Base-by-base conservation (phyloP, 2,888 invertebrate species). In the Nomada ferruginata region DNA sequence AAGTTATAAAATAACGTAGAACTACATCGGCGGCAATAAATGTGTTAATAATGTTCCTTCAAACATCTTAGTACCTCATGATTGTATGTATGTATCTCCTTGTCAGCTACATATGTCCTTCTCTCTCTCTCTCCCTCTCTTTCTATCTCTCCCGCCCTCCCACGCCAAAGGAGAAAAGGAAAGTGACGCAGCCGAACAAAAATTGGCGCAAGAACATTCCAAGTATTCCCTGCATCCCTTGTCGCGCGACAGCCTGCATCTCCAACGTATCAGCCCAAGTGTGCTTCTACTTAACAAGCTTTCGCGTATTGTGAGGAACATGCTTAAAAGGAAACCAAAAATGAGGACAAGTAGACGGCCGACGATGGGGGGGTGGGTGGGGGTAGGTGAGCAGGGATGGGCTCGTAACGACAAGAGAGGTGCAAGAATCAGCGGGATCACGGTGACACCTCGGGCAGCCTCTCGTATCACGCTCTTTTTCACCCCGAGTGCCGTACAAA, bases 311-410 rank as follows among this genome's bases (percentile, higher is more conserved):
- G 92, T 91, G 91, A 90, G 90, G 88, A 88, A 89, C 91, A 91
- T 93, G 91, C 91, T 93, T 93, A 93, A 93, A 93, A 93, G 92
- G 92, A 93, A 93, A 93, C 93, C 92, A 93, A 93, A 93, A 93
- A 93, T 92, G 91, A 87, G 93, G 92, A 92, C 93, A 93, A 93
- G 93, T 92, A 90, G 90, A 86, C 89, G 82, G 76, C 87, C 57
- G 50, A 66, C 47, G 47, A 50, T 55, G 44, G 82, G 60, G 73
- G 36, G 61, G 57, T 80, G 66, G 44, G 60, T 20, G 82, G 66
- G 75, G 44, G 57, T 20, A 20, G 64, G 76, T 53, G 76, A 74
- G 63, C 68, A 73, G 64, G 80, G 87, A 47, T 66, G 61, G 84
- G 82, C 79, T 86, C 76, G 70, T 73, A 84, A 79, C 75, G 76